A percentile compares a stretch with the other conserved stretches of the same genome.
Evolutionary conservation across 2,113 vertebrate species (phyloP).

Genomic region (Amia ocellicauda): DNA sequence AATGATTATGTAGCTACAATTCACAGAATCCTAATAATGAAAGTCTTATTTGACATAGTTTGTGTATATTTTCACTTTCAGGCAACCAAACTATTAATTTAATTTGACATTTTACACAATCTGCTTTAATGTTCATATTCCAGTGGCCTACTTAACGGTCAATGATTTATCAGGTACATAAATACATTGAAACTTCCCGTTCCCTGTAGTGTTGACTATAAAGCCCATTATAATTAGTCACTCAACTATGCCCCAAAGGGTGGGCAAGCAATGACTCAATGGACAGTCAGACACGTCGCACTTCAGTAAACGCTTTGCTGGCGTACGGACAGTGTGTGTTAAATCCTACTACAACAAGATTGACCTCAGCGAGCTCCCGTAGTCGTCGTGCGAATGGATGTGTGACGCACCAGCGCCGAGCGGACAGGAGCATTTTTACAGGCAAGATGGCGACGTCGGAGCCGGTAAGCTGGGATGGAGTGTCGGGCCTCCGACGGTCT

Average conservation of each 20-base stretch:
- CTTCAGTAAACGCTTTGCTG: background rate
- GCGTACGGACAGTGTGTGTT: background rate
- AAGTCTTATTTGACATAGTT: too few species aligned
- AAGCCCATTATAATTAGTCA: too few species aligned
- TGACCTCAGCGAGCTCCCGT: constrained; percentile 51
- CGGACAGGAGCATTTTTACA: constrained; percentile 54
- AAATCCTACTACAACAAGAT: background rate
- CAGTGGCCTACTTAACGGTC: too few species aligned
- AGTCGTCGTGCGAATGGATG: constrained; percentile 36
- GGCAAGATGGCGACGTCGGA: constrained; percentile 80
- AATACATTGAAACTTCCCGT: too few species aligned
- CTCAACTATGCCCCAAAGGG: background rate
- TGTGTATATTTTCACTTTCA: too few species aligned
- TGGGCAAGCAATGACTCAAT: background rate
- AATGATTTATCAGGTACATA: too few species aligned
- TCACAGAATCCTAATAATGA: too few species aligned
- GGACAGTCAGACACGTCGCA: background rate
- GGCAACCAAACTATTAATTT: too few species aligned
- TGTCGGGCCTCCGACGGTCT: constrained; percentile 12
- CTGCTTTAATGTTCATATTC: too few species aligned
- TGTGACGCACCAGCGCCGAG: constrained; percentile 61
- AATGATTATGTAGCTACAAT: too few species aligned
- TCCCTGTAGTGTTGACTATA: too few species aligned
- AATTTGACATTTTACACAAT: too few species aligned
- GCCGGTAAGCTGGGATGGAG: constrained; percentile 66